These are phyloP conservation scores for Glyphotaelius pellucidus DNA, from an alignment of 2,888 invertebrate species.

Conservation along the genomic window DNA sequence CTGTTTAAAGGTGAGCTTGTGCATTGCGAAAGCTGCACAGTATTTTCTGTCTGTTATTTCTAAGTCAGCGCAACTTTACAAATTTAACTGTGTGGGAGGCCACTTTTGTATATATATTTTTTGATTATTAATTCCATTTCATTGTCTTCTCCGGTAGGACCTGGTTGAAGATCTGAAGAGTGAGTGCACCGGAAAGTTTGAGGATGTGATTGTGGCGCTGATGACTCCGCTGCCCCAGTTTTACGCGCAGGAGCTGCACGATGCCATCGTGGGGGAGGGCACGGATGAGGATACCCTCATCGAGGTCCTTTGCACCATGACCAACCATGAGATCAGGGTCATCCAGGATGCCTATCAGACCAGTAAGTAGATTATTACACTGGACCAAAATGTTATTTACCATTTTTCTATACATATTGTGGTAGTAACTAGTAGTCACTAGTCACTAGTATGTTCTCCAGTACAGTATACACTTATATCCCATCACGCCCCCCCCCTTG, in stretches of 20 bases:
- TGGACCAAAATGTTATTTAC: no score
- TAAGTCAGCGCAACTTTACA: background rate
- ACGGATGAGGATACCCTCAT: constrained; percentile 92
- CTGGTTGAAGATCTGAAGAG: constrained; percentile 90
- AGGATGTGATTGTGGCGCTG: constrained; percentile 88
- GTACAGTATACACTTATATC: no score
- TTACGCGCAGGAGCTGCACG: constrained; percentile 89
- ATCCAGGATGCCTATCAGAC: constrained; percentile 87
- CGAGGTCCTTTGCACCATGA: constrained; percentile 92
- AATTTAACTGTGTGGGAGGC: no score
- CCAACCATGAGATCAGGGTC: constrained; percentile 89
- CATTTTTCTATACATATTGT: no score
- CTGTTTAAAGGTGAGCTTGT: background rate
- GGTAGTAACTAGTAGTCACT: no score
- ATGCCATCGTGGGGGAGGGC: constrained; percentile 90
- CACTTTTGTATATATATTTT: background rate
- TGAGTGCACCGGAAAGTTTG: constrained; percentile 93
- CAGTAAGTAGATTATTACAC: constrained; percentile 77
- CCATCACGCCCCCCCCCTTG: no score
- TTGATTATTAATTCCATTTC: background rate
- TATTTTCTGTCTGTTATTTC: background rate
- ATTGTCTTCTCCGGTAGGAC: constrained; percentile 74
- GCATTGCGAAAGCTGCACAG: background rate
- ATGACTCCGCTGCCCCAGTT: constrained; percentile 91
- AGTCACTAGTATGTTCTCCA: no score